A percentile compares a stretch with the other conserved stretches of the same genome.
phyloP scores from a whole-genome alignment of 2,888 invertebrate species.

The Callyntrura sp. region DNA sequence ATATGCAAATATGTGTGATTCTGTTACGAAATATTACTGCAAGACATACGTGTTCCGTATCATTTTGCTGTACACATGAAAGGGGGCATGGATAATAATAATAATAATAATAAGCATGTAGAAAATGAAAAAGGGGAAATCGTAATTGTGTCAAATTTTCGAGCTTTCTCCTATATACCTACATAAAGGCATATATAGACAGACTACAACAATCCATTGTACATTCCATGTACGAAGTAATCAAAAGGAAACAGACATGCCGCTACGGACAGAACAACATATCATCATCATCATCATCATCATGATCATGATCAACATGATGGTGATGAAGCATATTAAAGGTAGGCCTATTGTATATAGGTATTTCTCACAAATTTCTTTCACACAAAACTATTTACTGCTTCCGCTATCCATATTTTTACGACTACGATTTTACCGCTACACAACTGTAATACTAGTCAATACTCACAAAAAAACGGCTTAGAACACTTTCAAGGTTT shows the following conservation, averaged over 20 bases:
- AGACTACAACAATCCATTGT: not conserved
- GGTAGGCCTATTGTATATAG: not conserved
- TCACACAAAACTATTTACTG: not conserved
- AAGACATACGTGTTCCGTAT: not conserved
- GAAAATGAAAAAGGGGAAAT: not conserved
- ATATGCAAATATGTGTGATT: not conserved
- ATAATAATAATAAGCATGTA: not conserved
- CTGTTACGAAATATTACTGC: not conserved
- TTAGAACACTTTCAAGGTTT: not conserved
- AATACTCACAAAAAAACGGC: not conserved
- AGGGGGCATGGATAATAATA: not conserved
- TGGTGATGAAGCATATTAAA: not conserved
- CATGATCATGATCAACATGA: too few relatives aligned
- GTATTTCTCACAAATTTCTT: not conserved
- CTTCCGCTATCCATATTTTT: not conserved
- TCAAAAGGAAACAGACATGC: slow-evolving; percentile 17
- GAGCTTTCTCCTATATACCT: not conserved
- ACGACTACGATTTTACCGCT: slow-evolving; percentile 10
- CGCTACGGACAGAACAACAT: not conserved
- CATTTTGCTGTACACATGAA: not conserved
- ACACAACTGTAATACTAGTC: too few relatives aligned
- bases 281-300: not conserved
- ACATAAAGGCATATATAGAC: not conserved
- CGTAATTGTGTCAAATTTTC: slow-evolving; percentile 35
- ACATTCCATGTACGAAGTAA: not conserved